These are phyloP conservation scores for Nematostella vectensis DNA, from an alignment of 92 coral and sea anemone genomes.

Conservation along the genomic window DNA sequence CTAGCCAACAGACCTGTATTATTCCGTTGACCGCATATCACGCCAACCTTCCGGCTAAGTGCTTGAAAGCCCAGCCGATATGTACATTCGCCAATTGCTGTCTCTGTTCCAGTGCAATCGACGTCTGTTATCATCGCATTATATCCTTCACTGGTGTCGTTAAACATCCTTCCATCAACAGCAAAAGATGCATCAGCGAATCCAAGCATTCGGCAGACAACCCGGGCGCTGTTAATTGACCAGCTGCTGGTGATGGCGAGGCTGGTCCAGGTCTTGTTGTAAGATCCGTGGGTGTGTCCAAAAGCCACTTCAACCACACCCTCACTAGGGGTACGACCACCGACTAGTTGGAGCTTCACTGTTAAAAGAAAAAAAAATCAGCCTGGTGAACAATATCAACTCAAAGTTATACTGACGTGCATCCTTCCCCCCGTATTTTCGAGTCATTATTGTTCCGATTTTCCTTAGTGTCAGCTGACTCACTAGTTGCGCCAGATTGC, in stretches of 20 bases:
- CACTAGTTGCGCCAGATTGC: too few species aligned
- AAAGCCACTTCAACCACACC: constrained; percentile 17
- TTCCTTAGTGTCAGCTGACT: too few species aligned
- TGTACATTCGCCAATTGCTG: constrained; percentile 11
- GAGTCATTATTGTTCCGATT: too few species aligned
- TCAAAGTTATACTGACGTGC: too few species aligned
- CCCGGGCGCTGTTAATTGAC: constrained; percentile 15
- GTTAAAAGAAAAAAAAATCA: too few species aligned
- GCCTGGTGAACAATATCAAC: not conserved
- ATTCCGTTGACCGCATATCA: constrained; percentile 22
- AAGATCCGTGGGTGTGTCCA: constrained; percentile 3
- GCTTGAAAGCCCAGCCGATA: constrained; percentile 4
- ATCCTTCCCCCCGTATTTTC: too few species aligned
- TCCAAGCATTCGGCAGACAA: constrained; percentile 24
- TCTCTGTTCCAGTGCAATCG: constrained; percentile 19
- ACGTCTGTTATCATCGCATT: constrained; percentile 10
- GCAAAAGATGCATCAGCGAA: constrained; percentile 26
- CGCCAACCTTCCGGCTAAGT: constrained; percentile 12
- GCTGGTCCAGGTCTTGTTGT: constrained; percentile 7
- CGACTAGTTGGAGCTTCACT: constrained; percentile 23
- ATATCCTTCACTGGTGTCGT: constrained; percentile 3
- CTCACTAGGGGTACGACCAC: constrained; percentile 22
- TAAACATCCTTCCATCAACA: constrained; percentile 7
- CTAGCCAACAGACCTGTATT: too few species aligned
- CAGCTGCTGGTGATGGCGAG: constrained; percentile 4